Evolutionary conservation across 2,113 vertebrate genomes (phyloP).

Genomic region (Mobula hypostoma): DNA sequence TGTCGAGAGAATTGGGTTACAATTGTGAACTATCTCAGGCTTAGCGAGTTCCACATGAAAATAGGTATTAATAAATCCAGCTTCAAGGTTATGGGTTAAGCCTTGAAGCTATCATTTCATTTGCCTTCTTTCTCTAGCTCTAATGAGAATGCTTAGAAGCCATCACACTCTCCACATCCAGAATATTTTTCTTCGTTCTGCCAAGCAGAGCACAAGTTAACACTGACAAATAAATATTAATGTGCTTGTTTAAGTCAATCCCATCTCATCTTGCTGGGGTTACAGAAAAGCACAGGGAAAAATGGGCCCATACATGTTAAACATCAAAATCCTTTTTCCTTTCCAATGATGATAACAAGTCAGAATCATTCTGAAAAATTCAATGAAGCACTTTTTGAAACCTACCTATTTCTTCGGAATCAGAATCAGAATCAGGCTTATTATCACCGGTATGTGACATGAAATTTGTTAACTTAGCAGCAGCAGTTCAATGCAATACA

Average conservation of each 20-base stretch:
- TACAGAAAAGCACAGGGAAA: not conserved
- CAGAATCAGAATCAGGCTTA: too few species aligned
- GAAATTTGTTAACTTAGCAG: too few species aligned
- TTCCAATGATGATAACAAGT: not conserved
- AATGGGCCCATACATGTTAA: not conserved
- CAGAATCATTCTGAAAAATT: not conserved
- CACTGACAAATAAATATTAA: constrained; percentile 5
- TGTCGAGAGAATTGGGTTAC: too few species aligned
- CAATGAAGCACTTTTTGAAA: not conserved
- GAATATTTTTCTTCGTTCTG: not conserved
- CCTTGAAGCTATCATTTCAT: not conserved
- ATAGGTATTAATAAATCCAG: not conserved
- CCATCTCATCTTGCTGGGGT: not conserved
- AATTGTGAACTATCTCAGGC: too few species aligned
- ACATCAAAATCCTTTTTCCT: not conserved
- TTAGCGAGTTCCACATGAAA: too few species aligned
- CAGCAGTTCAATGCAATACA: too few species aligned
- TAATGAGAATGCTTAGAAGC: not conserved
- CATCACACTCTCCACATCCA: not conserved
- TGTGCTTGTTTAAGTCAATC: constrained; percentile 3
- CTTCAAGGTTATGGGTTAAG: not conserved
- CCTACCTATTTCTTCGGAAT: not conserved
- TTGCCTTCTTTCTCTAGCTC: not conserved
- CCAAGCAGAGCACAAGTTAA: not conserved
- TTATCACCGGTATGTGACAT: too few species aligned